These are phyloP conservation scores for rat (Rattus norvegicus) DNA, from an alignment of 2,113 vertebrate species.

Conservation along the genomic window DNA sequence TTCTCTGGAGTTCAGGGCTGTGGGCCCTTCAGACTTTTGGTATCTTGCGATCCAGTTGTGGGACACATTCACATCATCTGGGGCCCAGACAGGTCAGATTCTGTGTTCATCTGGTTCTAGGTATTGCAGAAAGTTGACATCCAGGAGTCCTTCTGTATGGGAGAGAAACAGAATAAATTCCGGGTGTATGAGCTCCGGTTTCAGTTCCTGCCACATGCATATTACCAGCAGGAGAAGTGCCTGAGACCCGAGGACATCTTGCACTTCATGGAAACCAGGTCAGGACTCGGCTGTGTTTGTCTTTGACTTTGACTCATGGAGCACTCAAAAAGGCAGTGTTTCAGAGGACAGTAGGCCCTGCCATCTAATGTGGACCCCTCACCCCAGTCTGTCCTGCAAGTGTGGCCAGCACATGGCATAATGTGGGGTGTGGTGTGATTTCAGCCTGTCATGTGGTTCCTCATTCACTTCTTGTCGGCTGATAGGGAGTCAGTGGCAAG, in stretches of 20 bases:
- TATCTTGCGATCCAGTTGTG: background rate
- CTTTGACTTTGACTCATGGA: background rate
- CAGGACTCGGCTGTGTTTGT: background rate
- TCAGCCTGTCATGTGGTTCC: background rate
- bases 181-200: slow-evolving; percentile 91
- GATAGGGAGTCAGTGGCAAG: background rate
- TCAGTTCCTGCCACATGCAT: slow-evolving; percentile 89
- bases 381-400: background rate
- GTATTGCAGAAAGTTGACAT: slow-evolving; percentile 94
- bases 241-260: slow-evolving; percentile 91
- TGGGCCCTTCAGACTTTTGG: background rate
- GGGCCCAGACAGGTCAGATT: background rate
- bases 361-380: background rate
- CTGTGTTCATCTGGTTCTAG: slow-evolving; percentile 79
- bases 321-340: background rate
- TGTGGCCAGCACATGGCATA: background rate
- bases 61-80: background rate
- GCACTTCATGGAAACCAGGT: slow-evolving; percentile 94
- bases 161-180: slow-evolving; percentile 83
- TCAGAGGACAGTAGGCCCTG: background rate
- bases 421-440: no score
- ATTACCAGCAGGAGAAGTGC: slow-evolving; percentile 92
- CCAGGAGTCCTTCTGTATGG: slow-evolving; percentile 89
- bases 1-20: background rate
- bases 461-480: background rate